Evolutionary conservation across 2,888 invertebrate genomes (phyloP), one percentile per base, ranked within the genome.

Genomic region (Phortica magna): DNA sequence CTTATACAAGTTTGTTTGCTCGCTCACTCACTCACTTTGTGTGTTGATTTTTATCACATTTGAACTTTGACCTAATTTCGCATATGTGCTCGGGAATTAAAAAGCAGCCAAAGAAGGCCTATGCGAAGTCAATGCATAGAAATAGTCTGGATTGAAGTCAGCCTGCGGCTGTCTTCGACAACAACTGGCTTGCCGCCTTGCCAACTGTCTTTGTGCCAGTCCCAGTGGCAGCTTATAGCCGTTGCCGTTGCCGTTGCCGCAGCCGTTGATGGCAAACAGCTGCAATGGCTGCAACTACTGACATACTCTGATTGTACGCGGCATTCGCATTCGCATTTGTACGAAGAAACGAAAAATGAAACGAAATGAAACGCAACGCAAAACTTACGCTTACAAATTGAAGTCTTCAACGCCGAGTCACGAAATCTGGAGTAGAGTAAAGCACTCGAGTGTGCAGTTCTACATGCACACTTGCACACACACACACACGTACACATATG

Each of bases 51-150:
- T 84, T 83, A 89, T 85, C 83, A 79, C 83, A 84, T 84, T 89
- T 89, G 88, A 89, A 89, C 88, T 89, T 84, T 89, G 88, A 89
- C 88, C 89, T 83, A 89, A 85, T 89, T 88, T 82, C 74, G 73
- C 79, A 80, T 79, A 78, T 77, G 78, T 78, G 82, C 80, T 68
- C 76, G 76, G 75, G 79, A 74, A 74, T 41, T 31, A 31, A 53
- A 78, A 84, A 83, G 81, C 80, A 78, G 84, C 80, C 81, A 71
- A 71, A 41, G 7, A 57, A 71, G 17, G 22, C 61, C 14, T 42
- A 61, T 7, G 17, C 7, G 48, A 19, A 61, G 22, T 4, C 61
- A 61, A 61, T 22, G 22, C 22, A 57, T 64, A 55, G 42, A 61
- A 17, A n/a, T 14, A 48, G 31, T 74, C 31, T 17, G 14, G 19